Evolutionary conservation across 2,113 vertebrate genomes (phyloP).

Genomic region (Cyanoderma ruficeps): DNA sequence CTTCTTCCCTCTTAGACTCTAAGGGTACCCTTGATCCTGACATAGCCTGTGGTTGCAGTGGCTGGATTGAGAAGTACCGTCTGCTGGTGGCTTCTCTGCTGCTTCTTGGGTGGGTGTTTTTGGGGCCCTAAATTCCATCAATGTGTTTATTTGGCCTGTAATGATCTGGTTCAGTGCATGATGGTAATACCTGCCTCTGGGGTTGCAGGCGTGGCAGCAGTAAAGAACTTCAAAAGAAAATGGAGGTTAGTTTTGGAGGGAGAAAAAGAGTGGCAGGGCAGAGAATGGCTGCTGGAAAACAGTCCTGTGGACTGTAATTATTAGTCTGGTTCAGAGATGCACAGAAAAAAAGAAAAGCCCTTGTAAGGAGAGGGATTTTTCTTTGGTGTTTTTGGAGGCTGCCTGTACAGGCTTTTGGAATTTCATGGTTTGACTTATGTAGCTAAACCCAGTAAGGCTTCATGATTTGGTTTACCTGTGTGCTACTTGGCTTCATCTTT

Average conservation of each 20-base stretch:
- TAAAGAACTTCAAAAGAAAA: not conserved
- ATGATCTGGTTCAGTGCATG: not conserved
- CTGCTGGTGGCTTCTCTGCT: not conserved
- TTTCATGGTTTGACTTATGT: not conserved
- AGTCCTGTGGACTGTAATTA: not conserved
- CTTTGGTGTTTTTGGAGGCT: not conserved
- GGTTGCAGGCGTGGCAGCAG: not conserved
- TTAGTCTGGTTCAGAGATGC: not conserved
- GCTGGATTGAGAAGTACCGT: not conserved
- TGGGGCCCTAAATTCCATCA: not conserved
- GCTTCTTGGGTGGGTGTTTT: not conserved
- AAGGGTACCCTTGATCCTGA: not conserved
- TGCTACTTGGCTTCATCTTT: not conserved
- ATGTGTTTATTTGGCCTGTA: not conserved
- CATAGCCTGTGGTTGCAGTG: not conserved
- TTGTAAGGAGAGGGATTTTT: not conserved
- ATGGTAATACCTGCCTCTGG: not conserved
- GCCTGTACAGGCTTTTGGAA: not conserved
- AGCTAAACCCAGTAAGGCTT: not conserved
- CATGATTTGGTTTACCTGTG: not conserved
- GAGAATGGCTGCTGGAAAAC: not conserved
- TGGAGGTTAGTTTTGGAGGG: not conserved
- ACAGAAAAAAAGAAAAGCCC: not conserved
- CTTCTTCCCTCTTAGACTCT: not conserved
- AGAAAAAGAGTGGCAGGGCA: not conserved